Evolutionary conservation across 2,797 vertebrate genomes (phyloP).

Genomic region (Pseudochaenichthys georgianus): DNA sequence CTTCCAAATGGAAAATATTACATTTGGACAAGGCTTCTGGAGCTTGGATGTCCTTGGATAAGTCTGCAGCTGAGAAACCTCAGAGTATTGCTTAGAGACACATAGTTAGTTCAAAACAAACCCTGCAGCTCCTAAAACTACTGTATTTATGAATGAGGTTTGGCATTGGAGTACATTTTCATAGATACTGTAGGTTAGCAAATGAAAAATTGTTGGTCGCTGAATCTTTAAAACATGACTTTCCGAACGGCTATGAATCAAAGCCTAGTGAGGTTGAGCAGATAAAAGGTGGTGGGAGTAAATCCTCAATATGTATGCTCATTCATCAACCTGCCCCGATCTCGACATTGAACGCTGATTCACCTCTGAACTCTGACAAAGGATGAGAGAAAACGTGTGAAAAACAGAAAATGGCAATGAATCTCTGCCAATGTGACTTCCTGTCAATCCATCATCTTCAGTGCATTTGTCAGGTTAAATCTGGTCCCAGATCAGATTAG

Average conservation of each 20-base stretch:
- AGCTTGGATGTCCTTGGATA: constrained; percentile 67
- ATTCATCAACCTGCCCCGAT: constrained; percentile 26
- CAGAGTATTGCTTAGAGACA: constrained; percentile 61
- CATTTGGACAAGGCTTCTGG: constrained; percentile 63
- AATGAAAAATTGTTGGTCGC: constrained; percentile 34
- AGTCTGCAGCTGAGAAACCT: constrained; percentile 57
- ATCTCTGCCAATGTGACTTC: constrained; percentile 71
- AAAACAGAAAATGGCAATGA: constrained; percentile 66
- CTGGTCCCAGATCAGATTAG: constrained; percentile 7
- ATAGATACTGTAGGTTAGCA: constrained; percentile 31
- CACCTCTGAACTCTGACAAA: constrained; percentile 53
- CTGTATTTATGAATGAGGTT: constrained; percentile 55
- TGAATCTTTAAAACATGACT: constrained; percentile 18
- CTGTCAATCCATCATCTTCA: constrained; percentile 68
- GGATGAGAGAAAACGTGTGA: constrained; percentile 41
- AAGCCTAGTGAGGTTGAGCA: constrained; percentile 5
- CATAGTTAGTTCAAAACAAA: constrained; percentile 61
- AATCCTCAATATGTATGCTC: constrained; percentile 4
- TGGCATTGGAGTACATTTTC: constrained; percentile 37
- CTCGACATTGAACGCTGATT: constrained; percentile 15
- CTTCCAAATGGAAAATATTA: constrained; percentile 76
- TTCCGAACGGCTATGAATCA: constrained; percentile 19
- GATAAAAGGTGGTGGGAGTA: background rate
- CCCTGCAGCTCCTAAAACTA: constrained; percentile 54
- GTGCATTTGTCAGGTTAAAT: constrained; percentile 31